Base-by-base conservation (phyloP, 1,140 invertebrate genomes). In the Meloidogyne chitwoodi region DNA sequence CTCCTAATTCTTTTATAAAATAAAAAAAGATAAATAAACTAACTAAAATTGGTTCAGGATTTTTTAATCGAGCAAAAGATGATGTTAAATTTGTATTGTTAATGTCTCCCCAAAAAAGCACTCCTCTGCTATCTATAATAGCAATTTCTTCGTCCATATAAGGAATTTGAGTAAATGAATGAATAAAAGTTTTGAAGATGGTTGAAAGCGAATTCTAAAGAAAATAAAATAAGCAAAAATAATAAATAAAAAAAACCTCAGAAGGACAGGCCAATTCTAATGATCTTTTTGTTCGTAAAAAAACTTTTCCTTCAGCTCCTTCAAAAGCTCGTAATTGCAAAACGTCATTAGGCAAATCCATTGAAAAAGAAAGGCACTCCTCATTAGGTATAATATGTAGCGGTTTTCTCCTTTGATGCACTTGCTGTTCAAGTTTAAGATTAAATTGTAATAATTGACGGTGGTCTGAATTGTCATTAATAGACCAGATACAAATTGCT, bases 401-500 rank as follows among this genome's bases (percentile, higher is more conserved):
- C 26, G 67, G 27, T 16, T 26, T 24, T 38, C 12, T 56, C 38
- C 14, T 22, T 34, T 48, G 27, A 12, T 16, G n/a, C 77, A n/a
- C 70, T 75, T 14, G 56, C 67, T 26, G 81, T 82, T 91, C 78
- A 88, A 81, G 86, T 24, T 64, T 34, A n/a, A 73, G 27, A 34
- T 73, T 63, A 64, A 63, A 73, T 19, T 63, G 27, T 4, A 73
- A 16, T 27, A 73, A 27, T n/a, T 64, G 24, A 14, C 29, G 24
- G 19, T 73, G 71, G n/a, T 73, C 56, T n/a, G 71, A 73, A 34
- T 61, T 63, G 10, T 73, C 71, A 61, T 73, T 73, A 24, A 73
- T 34, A 6, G 71, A 26, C 71, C 71, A 73, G 19, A 73, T 26
- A 24, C 48, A 48, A 27, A 73, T 73, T 8, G 24, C 24, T 12